Conservation (phyloP, 2,888 invertebrate species). For the Nowickia ferox region DNA sequence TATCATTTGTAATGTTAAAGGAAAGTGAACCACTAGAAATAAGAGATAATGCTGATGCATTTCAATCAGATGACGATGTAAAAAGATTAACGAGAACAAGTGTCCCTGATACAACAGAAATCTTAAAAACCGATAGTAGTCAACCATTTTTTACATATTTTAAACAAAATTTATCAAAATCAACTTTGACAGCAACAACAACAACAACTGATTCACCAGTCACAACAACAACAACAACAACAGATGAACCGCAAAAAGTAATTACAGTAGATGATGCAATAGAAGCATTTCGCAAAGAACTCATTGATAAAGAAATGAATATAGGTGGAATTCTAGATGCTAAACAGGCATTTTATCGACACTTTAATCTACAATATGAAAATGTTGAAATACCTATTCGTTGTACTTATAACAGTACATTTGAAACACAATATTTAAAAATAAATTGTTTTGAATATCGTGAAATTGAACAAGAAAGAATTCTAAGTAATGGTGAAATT, state of each 20-base stretch:
- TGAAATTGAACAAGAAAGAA: constrained; percentile 27
- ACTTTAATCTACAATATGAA: constrained; percentile 3
- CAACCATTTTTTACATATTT: neutral
- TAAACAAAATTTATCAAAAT: neutral
- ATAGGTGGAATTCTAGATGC: constrained; percentile 8
- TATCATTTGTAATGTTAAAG: constrained; percentile 13
- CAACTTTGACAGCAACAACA: neutral
- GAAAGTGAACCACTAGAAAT: constrained; percentile 3
- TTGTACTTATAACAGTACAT: constrained; percentile 33
- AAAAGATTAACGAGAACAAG: neutral
- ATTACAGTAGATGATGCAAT: too few relatives aligned
- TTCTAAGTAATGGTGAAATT: constrained; percentile 37
- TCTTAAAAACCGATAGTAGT: neutral
- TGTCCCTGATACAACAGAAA: neutral
- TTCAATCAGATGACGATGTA: too few relatives aligned
- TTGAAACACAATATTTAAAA: constrained; percentile 10
- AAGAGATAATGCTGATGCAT: neutral
- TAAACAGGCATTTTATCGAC: constrained; percentile 6
- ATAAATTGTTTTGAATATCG: constrained; percentile 38
- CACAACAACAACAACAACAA: too few relatives aligned
- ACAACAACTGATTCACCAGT: neutral
- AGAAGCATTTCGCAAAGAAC: too few relatives aligned
- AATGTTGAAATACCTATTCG: constrained; percentile 22
- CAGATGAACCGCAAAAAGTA: constrained; percentile 3
- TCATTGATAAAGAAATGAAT: too few relatives aligned